A percentile compares a stretch with the other conserved stretches of the same genome.
These are phyloP conservation scores for Cynopterus brachyotis DNA, from an alignment of 2,113 vertebrate species.

Conservation along the genomic window DNA sequence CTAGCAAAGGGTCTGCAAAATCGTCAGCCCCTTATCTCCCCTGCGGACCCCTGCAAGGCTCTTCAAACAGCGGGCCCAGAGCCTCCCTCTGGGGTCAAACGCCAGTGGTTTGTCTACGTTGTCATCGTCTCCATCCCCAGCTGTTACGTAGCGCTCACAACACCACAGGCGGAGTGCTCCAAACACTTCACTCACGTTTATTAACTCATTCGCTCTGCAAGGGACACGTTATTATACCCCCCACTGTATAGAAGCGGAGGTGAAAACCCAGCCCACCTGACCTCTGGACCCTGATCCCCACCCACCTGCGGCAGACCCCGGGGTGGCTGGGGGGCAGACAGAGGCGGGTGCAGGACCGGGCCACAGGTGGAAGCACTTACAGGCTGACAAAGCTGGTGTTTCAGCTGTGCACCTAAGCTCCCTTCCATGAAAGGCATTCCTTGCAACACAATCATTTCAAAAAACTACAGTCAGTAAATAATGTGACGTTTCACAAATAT, in stretches of 20 bases:
- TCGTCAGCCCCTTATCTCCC: background rate
- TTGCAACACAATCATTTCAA: background rate
- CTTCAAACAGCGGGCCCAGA: background rate
- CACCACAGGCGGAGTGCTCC: rapidly evolving
- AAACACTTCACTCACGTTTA: rapidly evolving
- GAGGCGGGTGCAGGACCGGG: rapidly evolving
- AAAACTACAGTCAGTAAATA: background rate
- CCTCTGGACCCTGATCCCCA: background rate
- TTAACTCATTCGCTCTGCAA: background rate
- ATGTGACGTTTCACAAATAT: background rate
- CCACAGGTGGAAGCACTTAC: background rate
- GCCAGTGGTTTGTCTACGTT: too few relatives aligned
- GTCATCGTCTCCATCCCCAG: background rate
- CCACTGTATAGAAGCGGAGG: background rate
- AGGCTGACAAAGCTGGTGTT: background rate
- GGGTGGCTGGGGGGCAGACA: too few relatives aligned
- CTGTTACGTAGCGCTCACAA: rapidly evolving
- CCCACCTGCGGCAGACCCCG: background rate
- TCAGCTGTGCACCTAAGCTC: background rate
- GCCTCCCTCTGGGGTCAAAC: background rate
- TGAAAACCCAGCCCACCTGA: background rate
- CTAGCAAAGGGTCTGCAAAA: background rate
- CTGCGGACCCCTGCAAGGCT: background rate
- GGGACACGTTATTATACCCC: background rate
- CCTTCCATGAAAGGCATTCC: background rate